Evolutionary conservation across 2,888 invertebrate species (phyloP), one percentile per base, ranked within the genome.

Genomic region (Gnatocerus cornutus): DNA sequence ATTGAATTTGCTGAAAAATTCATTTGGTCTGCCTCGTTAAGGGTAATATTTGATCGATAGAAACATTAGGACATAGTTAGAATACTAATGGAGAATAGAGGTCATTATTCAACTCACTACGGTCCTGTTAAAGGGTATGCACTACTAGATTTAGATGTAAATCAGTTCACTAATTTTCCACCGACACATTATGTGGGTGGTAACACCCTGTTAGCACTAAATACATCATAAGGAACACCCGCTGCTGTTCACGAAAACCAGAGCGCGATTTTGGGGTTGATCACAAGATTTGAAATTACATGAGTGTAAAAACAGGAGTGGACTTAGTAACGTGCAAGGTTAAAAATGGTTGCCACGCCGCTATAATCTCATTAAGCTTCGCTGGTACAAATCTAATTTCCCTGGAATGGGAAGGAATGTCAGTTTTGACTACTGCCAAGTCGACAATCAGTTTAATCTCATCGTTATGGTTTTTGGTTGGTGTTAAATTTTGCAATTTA

Each of bases 401-500:
- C 27, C n/a, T 27, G 9, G 9, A 10, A 39, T 52, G n/a, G 50
- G 52, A 37, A 43, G 58, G 43, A 45, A 58, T 58, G 43, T 14
- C 48, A n/a, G 55, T 56, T 30, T 58, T 50, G 39, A 58, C 55
- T 27, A 58, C 41, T 45, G 30, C 45, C 14, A 12, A 13, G 12
- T 56, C 29, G 55, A 56, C 59, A 73, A 69, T 71, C 63, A 56
- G 53, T 68, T 65, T 71, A 71, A 69, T 71, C 65, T 66, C 48
- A 50, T 62, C 58, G 63, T 68, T 67, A 68, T 63, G 73, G 68
- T 73, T 73, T 71, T 69, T 71, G 66, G 67, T 64, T 30, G 64
- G 66, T 73, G 66, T 69, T 69, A 69, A 71, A 69, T 68, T 73
- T 68, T 65, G 70, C 71, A 71, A 71, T 73, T 71, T 73, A 71